These are phyloP conservation scores for Luffia ferchaultella DNA, from an alignment of 2,888 invertebrate genomes.

Conservation along the genomic window DNA sequence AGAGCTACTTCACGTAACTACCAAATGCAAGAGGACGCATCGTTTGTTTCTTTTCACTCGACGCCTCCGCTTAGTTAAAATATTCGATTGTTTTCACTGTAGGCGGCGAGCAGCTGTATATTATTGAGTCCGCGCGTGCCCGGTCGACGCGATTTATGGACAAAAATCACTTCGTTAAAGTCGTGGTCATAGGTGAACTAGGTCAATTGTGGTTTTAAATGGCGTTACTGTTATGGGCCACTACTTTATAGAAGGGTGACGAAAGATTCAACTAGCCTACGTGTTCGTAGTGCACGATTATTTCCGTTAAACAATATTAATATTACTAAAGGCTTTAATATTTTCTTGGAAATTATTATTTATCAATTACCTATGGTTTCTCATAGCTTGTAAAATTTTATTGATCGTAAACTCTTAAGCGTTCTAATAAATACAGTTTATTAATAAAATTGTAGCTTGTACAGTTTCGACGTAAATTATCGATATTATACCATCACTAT, in stretches of 20 bases:
- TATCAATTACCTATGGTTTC: no score
- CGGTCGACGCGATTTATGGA: conserved; percentile 24
- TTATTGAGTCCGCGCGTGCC: conserved; percentile 6
- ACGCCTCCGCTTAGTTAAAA: conserved; percentile 41
- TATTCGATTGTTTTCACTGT: conserved; percentile 38
- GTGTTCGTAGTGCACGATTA: no score
- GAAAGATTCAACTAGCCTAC: conserved; percentile 33
- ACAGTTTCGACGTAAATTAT: no score
- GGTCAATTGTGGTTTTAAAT: conserved; percentile 45
- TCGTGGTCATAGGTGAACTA: conserved; percentile 40
- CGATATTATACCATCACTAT: no score
- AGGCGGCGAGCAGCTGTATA: conserved; percentile 17
- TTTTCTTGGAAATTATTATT: no score
- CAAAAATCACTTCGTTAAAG: conserved; percentile 40
- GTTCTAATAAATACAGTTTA: no score
- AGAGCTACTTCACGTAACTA: conserved; percentile 50
- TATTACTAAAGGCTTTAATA: no score
- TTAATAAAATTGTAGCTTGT: no score
- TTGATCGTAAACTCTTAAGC: no score
- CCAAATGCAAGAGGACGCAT: conserved; percentile 45
- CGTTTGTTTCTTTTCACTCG: conserved; percentile 40
- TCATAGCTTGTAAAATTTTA: no score
- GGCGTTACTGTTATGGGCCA: conserved; percentile 39
- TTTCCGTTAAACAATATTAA: no score
- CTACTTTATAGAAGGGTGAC: conserved; percentile 32